Conservation (phyloP, 2,888 invertebrate genomes). For the Rugalucina vietnamica region DNA sequence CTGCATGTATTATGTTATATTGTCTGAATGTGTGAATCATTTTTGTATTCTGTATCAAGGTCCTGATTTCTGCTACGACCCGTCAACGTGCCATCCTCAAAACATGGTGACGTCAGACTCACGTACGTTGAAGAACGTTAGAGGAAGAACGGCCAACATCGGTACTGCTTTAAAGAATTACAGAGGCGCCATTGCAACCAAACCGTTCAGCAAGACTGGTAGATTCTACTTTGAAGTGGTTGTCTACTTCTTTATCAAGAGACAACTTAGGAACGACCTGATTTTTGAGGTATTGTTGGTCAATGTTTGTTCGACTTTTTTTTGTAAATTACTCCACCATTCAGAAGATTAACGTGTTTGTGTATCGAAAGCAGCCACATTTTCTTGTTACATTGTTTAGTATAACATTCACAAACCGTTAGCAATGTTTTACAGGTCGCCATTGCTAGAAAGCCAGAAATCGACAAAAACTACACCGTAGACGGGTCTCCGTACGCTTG, state of each 20-base stretch:
- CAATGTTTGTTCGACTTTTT: too few species aligned
- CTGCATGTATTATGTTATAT: neutral
- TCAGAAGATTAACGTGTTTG: too few species aligned
- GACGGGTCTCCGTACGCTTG: slow-evolving; percentile 65
- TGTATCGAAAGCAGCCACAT: too few species aligned
- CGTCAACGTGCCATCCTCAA: slow-evolving; percentile 56
- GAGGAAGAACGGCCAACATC: slow-evolving; percentile 48
- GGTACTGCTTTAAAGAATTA: slow-evolving; percentile 63
- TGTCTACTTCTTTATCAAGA: slow-evolving; percentile 65
- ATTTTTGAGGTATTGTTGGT: slow-evolving; percentile 68
- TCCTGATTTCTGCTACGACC: slow-evolving; percentile 63
- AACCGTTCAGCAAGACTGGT: slow-evolving; percentile 60
- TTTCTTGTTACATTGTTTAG: too few species aligned
- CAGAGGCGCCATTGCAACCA: slow-evolving; percentile 63
- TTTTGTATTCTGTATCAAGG: slow-evolving; percentile 40
- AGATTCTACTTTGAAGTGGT: slow-evolving; percentile 67
- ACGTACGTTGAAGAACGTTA: slow-evolving; percentile 60
- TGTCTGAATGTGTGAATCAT: neutral
- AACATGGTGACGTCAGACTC: slow-evolving; percentile 60
- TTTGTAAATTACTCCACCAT: too few species aligned
- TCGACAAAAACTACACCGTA: slow-evolving; percentile 68
- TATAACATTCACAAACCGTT: too few species aligned
- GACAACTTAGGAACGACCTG: slow-evolving; percentile 67
- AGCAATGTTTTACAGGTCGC: slow-evolving; percentile 40
- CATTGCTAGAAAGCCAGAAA: slow-evolving; percentile 61